These are phyloP conservation scores for Pogonophryne albipinna DNA, from an alignment of 2,797 vertebrate genomes.

Conservation along the genomic window DNA sequence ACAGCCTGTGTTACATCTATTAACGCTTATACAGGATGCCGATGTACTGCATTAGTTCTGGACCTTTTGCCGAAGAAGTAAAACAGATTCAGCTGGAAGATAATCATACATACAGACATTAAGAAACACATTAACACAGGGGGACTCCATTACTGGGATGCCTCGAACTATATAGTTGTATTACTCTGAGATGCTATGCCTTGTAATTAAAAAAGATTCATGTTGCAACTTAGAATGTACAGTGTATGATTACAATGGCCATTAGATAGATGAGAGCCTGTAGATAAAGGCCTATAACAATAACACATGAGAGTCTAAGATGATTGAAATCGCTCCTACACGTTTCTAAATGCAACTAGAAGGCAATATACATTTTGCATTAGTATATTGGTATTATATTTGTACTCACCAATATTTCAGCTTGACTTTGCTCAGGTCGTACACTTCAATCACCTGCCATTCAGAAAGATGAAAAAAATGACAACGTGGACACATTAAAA, in stretches of 20 bases:
- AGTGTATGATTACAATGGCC: background rate
- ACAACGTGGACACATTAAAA: background rate
- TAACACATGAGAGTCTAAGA: background rate
- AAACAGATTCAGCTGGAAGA: constrained; percentile 21
- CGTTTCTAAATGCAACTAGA: too few relatives aligned
- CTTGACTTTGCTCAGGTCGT: constrained; percentile 99
- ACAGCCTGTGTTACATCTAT: constrained; percentile 20
- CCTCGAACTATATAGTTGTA: background rate
- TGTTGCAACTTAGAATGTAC: constrained; percentile 75
- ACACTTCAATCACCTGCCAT: constrained; percentile 97
- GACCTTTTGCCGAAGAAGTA: constrained; percentile 7
- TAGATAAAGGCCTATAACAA: background rate
- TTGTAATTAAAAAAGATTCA: constrained; percentile 91
- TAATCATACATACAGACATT: constrained; percentile 16
- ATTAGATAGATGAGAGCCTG: background rate
- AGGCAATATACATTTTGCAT: too few relatives aligned
- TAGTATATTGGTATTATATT: background rate
- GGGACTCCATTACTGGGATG: constrained; percentile 11
- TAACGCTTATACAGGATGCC: constrained; percentile 21
- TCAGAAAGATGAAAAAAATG: constrained; percentile 42
- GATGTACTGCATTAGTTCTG: constrained; percentile 29
- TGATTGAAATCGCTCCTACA: background rate
- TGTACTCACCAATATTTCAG: constrained; percentile 98
- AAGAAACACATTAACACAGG: constrained; percentile 27
- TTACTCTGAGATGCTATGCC: constrained; percentile 90